A percentile compares a stretch with the other conserved stretches of the same genome.
Evolutionary conservation across 2,888 invertebrate species (phyloP).

Genomic region (Morpho deidamia): DNA sequence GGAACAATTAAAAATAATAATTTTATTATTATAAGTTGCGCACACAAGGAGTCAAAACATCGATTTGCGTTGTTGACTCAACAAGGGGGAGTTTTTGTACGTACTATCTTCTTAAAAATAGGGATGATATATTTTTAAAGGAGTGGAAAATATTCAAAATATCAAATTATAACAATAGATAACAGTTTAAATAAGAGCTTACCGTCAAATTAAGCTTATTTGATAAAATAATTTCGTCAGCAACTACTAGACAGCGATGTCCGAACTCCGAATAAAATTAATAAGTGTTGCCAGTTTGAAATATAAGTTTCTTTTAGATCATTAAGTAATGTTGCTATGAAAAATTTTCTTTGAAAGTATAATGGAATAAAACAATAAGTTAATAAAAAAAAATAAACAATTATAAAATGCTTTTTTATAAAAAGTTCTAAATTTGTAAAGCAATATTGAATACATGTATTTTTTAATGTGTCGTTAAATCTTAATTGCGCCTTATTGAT

Average conservation of each 20-base stretch:
- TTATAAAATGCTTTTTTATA: too few species aligned
- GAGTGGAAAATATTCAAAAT: not conserved
- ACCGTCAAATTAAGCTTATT: slow-evolving; percentile 18
- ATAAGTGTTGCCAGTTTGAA: slow-evolving; percentile 13
- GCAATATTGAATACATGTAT: too few species aligned
- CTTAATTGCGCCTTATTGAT: too few species aligned
- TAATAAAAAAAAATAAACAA: too few species aligned
- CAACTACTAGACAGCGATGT: not conserved
- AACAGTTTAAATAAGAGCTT: slow-evolving; percentile 6
- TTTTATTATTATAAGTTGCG: slow-evolving; percentile 13
- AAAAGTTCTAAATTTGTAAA: too few species aligned
- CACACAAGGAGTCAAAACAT: slow-evolving; percentile 39
- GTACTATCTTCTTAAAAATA: not conserved
- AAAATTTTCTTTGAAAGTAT: slow-evolving; percentile 18
- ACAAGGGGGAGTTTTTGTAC: slow-evolving; percentile 1
- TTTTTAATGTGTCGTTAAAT: too few species aligned
- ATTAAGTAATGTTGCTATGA: not conserved
- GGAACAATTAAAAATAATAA: slow-evolving; percentile 44
- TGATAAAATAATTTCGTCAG: slow-evolving; percentile 7
- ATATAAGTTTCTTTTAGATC: not conserved
- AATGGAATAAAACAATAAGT: too few species aligned
- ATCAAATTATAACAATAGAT: not conserved
- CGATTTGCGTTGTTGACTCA: slow-evolving; percentile 45
- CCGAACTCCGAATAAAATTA: slow-evolving; percentile 3
- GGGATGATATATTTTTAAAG: not conserved